These are phyloP conservation scores for Idris sp. DNA, from an alignment of 1,140 invertebrate species.

Conservation along the genomic window DNA sequence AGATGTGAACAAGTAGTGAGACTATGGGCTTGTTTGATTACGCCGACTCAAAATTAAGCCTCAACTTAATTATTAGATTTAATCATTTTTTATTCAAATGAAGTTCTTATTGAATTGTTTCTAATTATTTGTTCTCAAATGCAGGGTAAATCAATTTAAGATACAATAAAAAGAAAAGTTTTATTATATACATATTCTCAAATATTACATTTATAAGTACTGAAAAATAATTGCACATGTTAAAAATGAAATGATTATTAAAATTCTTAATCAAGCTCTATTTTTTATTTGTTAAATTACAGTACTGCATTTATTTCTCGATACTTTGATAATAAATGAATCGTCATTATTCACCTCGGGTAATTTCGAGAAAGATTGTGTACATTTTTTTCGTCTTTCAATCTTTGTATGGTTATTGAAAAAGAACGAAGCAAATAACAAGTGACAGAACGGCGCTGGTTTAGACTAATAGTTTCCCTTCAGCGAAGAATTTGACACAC, in stretches of 20 bases:
- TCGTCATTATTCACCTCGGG: conserved; percentile 5
- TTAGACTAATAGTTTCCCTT: conserved; percentile 66
- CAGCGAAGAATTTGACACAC: conserved; percentile 56
- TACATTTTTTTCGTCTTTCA: conserved; percentile 30
- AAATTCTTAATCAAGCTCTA: too few relatives aligned
- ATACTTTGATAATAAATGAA: conserved; percentile 20
- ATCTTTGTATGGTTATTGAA: conserved; percentile 51
- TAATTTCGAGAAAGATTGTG: conserved; percentile 17
- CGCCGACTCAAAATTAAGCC: conserved; percentile 16
- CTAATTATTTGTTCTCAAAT: conserved; percentile 18
- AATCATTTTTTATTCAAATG: conserved; percentile 24
- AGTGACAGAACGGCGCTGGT: conserved; percentile 51
- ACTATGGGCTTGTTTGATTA: conserved; percentile 14
- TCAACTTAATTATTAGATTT: conserved; percentile 10
- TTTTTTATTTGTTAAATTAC: too few relatives aligned
- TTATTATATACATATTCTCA: too few relatives aligned
- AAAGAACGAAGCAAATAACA: conserved; percentile 49
- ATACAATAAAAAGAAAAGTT: too few relatives aligned
- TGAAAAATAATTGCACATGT: too few relatives aligned
- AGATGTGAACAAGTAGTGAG: conserved; percentile 28
- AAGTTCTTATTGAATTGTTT: conserved; percentile 13
- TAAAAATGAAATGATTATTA: too few relatives aligned
- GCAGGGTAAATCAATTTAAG: too few relatives aligned
- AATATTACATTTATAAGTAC: too few relatives aligned
- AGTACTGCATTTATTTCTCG: too few relatives aligned